Base-by-base conservation (phyloP, 2,888 invertebrate genomes). In the Pollenia labialis region DNA sequence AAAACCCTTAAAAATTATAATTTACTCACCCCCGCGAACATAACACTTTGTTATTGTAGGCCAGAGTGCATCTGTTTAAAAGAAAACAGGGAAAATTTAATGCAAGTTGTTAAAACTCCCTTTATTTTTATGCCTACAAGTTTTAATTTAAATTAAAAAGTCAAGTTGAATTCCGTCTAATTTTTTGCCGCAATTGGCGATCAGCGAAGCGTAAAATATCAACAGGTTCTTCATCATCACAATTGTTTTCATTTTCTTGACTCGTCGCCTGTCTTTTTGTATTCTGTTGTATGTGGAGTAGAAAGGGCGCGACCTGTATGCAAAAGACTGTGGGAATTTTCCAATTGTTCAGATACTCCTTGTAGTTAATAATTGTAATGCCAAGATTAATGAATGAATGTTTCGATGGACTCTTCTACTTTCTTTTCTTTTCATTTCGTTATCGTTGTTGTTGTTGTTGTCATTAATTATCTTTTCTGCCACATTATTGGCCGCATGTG, bases 311-410 rank as follows among this genome's bases (percentile, higher is more conserved):
- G 81, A 84, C 81, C 81, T 82, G 60, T 77, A 77, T 69, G 68
- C 71, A 76, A 81, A 81, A 72, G 66, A 91, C 90, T 91, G 91
- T 91, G 91, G 90, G 91, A 91, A 91, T 89, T 90, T 91, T 90
- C 90, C 90, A 90, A 91, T 91, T 91, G 91, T 90, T 91, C 89
- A 89, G 90, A 60, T 69, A 76, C 58, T 58, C 42, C 60, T 23
- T n/a, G 46, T 40, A 44, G 62, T 75, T 82, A 62, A 72, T 85
- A 81, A 85, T 81, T 85, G 76, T 77, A 52, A 62, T 71, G 10
- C 52, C 69, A 74, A 52, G 14, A 18, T 64, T 23, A 54, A 58
- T 44, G 50, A 32, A 58, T 74, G 60, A 69, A 50, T 60, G 46
- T 66, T 76, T 69, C 23, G 81, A 77, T 76, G 77, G 72, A 72